Base-by-base conservation (phyloP, 2,113 vertebrate genomes). In the Lampris megalopsis region DNA sequence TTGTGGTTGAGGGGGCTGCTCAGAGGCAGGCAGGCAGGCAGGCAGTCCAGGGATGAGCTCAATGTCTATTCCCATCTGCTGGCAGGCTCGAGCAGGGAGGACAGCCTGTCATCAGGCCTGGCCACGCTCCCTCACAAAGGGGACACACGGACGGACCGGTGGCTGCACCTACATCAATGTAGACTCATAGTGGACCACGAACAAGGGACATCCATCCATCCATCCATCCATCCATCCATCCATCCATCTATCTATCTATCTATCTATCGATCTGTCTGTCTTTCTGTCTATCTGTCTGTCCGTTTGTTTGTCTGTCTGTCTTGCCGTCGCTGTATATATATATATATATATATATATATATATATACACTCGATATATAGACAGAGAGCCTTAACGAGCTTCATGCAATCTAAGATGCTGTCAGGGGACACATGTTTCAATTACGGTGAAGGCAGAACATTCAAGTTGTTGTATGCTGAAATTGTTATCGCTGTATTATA, bases 21-120 rank as follows among this genome's bases (percentile, higher is more conserved):
- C 24, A 24, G 24, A 24, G 79, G 75, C 56, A 79, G 49, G 7
- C 6, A 54, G n/a, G 10, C 43, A 6, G 70, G 11, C 77, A 76
- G 75, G 50, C 82, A 74, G 75, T 67, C 79, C 69, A 63, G 52
- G n/a, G 69, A 81, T 91, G 89, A 92, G 81, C 81, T 89, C 83
- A 87, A 71, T 6, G 1, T 79, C 75, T 87, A 90, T 92, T 88
- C 86, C 77, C 75, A 84, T 88, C 71, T 45, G 6, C 64, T 53
- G 63, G 43, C n/a, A 48, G 24, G 24, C 24, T 24, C 5, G 66
- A 73, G 67, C 11, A 56, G 63, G 35, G 71, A 63, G 66, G 76
- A 71, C 77, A 77, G 68, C 65, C 63, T 64, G 71, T 81, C 40
- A 36, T 69, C 73, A 57, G 63, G 58, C 47, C 71, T 80, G 78